Base-by-base conservation (phyloP, 1,140 invertebrate genomes). In the Bombyx mandarina region DNA sequence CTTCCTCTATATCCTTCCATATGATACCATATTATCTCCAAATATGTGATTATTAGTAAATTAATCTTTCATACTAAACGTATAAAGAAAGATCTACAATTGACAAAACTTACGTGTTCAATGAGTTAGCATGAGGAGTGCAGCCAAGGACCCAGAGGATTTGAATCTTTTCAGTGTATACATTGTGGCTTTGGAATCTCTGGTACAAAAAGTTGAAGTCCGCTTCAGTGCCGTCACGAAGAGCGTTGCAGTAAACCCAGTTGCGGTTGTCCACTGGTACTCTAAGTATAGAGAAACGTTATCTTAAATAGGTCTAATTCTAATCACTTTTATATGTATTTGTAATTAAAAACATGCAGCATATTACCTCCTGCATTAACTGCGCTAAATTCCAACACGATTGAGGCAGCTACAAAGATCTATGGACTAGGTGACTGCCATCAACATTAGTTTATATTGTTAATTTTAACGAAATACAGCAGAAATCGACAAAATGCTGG, bases 211-310 rank as follows among this genome's bases (percentile, higher is more conserved):
- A 79, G 8, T 89, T 61, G 64, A 88, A 92, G 53, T 92, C 88
- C 0, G 26, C 53, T 5, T 53, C 61, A 43, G 65, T 73, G 3
- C 90, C 89, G 18, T 89, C 65, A 8, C 90, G 86, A 7, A 92
- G 73, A 43, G 74, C 90, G 56, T 89, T 89, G 65, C 91, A 93
- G 72, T 92, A 93, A 6, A 93, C 90, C 58, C 89, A 88, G 49
- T 83, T 82, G 43, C 90, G 89, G 45, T 88, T 83, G 67, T 92
- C 90, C 42, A 86, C 81, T 54, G 86, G 75, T 3, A 91, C 86
- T 42, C 89, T 90, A 66, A 51, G 59, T 57, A 35, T 35, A 35
- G 50, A 61, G 8, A 59, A 56, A 56, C 2, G 8, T 6, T 43
- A 35, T 35, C 26, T 35, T 35, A 35, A 5, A 35, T 35, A 35